phyloP scores from a whole-genome alignment of 2,888 invertebrate genomes.

The Girardia tigrina region DNA sequence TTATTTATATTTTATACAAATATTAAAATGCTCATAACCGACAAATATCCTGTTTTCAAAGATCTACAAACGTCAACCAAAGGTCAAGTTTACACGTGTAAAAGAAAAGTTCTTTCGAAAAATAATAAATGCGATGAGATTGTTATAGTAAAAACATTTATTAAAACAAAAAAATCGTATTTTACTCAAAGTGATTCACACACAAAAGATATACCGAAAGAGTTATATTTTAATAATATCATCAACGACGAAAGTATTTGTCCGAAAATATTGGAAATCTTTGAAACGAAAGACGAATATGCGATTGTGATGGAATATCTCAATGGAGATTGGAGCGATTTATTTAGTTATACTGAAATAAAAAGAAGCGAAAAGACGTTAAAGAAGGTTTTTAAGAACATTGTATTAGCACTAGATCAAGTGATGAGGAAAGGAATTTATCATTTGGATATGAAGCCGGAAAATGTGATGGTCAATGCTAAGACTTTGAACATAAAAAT shows the following conservation, averaged over 20 bases:
- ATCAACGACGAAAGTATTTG: not conserved
- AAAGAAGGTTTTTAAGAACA: not conserved
- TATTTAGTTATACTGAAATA: not conserved
- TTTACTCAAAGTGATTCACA: not conserved
- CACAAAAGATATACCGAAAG: not conserved
- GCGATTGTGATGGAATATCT: not conserved
- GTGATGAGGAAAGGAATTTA: not conserved
- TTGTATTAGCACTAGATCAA: not conserved
- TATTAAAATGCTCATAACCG: not conserved
- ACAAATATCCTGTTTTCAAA: not conserved
- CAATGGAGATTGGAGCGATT: not conserved
- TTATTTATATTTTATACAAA: not conserved
- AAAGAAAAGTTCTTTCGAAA: not conserved
- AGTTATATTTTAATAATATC: conserved; percentile 1
- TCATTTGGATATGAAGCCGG: not conserved
- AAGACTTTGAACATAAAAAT: not conserved
- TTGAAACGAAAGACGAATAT: not conserved
- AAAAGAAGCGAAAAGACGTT: not conserved
- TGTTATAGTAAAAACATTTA: not conserved
- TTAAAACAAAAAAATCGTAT: not conserved
- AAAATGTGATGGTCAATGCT: conserved; percentile 14
- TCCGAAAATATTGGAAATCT: not conserved
- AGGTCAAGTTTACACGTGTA: not conserved
- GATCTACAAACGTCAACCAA: not conserved
- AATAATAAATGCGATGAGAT: not conserved